phyloP scores from a whole-genome alignment of 2,113 vertebrate species.

The Microtus pennsylvanicus region DNA sequence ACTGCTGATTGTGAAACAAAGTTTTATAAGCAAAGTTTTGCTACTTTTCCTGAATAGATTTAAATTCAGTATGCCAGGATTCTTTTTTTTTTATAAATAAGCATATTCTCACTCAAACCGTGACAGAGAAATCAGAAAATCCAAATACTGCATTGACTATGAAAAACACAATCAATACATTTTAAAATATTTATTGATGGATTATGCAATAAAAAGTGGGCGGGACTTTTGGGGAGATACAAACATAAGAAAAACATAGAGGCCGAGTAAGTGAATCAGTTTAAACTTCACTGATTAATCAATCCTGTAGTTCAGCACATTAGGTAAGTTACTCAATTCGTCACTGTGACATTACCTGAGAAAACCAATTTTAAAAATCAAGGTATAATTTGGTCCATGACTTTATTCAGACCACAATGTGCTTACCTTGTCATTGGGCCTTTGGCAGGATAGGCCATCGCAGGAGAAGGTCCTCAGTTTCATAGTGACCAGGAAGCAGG shows the following conservation, averaged over 20 bases:
- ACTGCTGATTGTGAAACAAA: too few relatives aligned
- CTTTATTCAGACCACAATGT: not conserved
- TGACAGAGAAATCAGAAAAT: not conserved
- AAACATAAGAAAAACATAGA: not conserved
- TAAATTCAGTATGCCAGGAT: too few relatives aligned
- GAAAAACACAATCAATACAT: not conserved
- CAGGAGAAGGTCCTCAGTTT: not conserved
- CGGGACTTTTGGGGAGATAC: not conserved
- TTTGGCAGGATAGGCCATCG: not conserved
- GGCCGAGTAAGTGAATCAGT: not conserved
- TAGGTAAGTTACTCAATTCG: too few relatives aligned
- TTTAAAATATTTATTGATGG: not conserved
- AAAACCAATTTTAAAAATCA: not conserved
- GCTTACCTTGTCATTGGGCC: not conserved
- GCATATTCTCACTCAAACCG: not conserved
- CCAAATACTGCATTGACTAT: not conserved
- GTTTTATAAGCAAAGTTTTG: too few relatives aligned
- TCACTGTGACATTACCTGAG: too few relatives aligned
- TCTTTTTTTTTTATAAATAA: not conserved
- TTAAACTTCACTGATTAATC: not conserved
- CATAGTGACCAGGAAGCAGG: not conserved
- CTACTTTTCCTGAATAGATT: too few relatives aligned
- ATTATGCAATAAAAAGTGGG: not conserved
- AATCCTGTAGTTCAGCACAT: not conserved
- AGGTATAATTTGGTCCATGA: too few relatives aligned